Base-by-base conservation (phyloP, 2,888 invertebrate species). In the Philhelius pedissequus region DNA sequence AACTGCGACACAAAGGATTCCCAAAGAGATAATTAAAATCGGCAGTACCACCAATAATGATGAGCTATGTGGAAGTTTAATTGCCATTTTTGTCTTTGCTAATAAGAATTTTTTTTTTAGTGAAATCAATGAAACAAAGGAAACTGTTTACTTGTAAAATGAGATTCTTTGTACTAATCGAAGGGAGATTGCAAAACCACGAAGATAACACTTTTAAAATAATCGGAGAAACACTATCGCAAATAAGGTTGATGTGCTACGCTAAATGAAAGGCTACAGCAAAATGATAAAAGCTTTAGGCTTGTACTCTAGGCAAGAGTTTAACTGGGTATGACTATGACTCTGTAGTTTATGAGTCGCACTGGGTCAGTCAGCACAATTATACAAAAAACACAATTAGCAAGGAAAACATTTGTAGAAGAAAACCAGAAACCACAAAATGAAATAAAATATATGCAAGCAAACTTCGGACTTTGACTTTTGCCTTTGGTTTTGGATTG, bases 391-490 rank as follows among this genome's bases (percentile, higher is more conserved):
- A 52, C 22, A 82, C 60, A 73, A 82, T 77, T 71, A 68, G 68
- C 66, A 76, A 62, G 60, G 38, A 76, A 20, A 40, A 32, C 20
- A 71, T 64, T 76, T 68, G 45, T 43, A 40, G 25, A 25, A 45
- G 66, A 27, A 73, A 82, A 77, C 62, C 32, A 48, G 32, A 73
- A 82, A 77, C 62, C 32, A 48, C 43, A 5, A 43, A 77, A 77
- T 60, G 9, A 43, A 77, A 77, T 60, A 32, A 68, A 77, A 73
- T 73, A 38, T 27, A 71, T 32, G 60, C 27, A 22, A n/a, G 68
- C 73, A 77, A 82, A 82, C 82, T 82, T 82, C 73, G 82, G 82
- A 82, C 82, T 82, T 78, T 76, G 43, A n/a, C 60, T 18, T 22
- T 48, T n/a, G 22, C 6, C n/a, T n/a, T n/a, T n/a, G n/a, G n/a